These are phyloP conservation scores for Sericinus montela DNA, from an alignment of 2,888 invertebrate genomes.

Conservation along the genomic window DNA sequence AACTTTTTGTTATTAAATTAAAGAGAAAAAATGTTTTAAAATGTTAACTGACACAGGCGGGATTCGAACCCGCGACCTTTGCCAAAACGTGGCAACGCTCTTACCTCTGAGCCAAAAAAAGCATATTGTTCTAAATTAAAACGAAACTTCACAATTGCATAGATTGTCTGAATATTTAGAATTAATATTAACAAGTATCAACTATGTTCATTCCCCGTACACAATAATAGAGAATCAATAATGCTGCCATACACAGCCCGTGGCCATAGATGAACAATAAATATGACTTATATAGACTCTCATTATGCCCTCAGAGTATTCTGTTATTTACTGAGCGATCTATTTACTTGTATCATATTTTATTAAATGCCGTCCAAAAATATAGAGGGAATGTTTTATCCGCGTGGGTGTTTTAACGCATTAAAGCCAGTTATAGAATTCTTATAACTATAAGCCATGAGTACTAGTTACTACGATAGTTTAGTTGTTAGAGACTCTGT, in stretches of 20 bases:
- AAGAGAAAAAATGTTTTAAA: too few species aligned
- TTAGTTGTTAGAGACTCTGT: too few species aligned
- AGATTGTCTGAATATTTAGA: too few species aligned
- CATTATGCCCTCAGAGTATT: slow-evolving; percentile 16
- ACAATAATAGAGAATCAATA: slow-evolving; percentile 33
- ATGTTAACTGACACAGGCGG: too few species aligned
- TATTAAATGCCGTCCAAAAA: neutral
- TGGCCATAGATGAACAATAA: slow-evolving; percentile 28
- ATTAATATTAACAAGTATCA: slow-evolving; percentile 19
- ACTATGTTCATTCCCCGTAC: slow-evolving; percentile 11
- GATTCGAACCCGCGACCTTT: too few species aligned
- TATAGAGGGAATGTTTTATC: neutral
- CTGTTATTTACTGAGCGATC: slow-evolving; percentile 20
- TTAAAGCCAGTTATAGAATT: neutral
- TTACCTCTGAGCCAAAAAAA: too few species aligned
- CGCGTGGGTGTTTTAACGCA: slow-evolving; percentile 4
- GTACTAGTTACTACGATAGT: too few species aligned
- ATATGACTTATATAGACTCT: slow-evolving; percentile 25
- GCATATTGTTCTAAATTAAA: too few species aligned
- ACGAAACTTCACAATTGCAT: too few species aligned
- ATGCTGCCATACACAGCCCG: slow-evolving; percentile 24
- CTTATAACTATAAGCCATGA: too few species aligned
- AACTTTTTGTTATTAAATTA: too few species aligned
- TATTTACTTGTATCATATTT: slow-evolving; percentile 10
- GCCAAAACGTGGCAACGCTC: too few species aligned